Base-by-base conservation (phyloP, 2,888 invertebrate species). In the Stenodera caucasica region DNA sequence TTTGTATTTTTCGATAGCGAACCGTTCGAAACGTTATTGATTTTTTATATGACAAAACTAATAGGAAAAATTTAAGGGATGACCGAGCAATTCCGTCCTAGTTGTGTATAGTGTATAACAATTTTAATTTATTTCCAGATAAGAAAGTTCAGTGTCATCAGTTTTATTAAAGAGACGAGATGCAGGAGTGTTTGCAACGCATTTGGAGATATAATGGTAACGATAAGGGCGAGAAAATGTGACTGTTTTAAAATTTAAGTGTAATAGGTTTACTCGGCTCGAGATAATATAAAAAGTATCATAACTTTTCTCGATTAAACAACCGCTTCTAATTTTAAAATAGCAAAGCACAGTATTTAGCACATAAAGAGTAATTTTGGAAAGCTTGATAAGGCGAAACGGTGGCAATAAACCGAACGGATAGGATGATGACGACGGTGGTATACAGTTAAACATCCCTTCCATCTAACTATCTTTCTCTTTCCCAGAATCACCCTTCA, bases 231-330 rank as follows among this genome's bases (percentile, higher is more conserved):
- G 74, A 77, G 77, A 77, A 79, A 79, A 79, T 79, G 79, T 78
- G 78, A 77, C 77, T 76, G 80, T 80, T 79, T 79, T 79, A 79
- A 80, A 80, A 79, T 79, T 78, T 78, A 79, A 79, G 78, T 77
- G 76, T 78, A 78, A 79, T 78, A 78, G 80, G 78, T 78, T 78
- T 74, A 77, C 78, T 74, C 77, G 72, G 73, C 71, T 70, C 67
- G 75, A 77, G 77, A 77, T 77, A 77, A 75, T 76, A 75, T 75
- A 75, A 75, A 77, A 77, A 76, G 75, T 75, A 74, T 75, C 76
- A 76, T 78, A 78, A 78, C 77, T 77, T 75, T 64, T 70, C 68
- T 66, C 70, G 72, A 72, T 77, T 77, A 77, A 77, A 77, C 77
- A 76, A 76, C 71, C 75, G 74, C 72, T 75, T 78, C 77, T 77